A percentile compares a stretch with the other conserved stretches of the same genome.
Evolutionary conservation across 2,113 vertebrate genomes (phyloP).

Genomic region (Indicator indicator): DNA sequence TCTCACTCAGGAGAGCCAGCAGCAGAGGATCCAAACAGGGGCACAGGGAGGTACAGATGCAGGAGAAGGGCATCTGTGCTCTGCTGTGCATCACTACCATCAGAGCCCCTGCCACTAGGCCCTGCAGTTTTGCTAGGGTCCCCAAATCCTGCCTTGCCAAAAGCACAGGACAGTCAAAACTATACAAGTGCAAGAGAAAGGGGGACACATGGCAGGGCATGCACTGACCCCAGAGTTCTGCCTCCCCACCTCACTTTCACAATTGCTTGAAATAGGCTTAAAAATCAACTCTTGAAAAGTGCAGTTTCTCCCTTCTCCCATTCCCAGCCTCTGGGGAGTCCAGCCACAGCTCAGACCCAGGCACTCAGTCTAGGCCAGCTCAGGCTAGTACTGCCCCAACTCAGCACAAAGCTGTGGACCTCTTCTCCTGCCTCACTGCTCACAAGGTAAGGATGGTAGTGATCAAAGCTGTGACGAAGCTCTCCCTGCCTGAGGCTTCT

Average conservation of each 20-base stretch:
- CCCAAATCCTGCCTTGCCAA: not conserved
- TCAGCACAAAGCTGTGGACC: not conserved
- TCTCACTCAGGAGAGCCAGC: not conserved
- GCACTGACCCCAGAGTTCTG: not conserved
- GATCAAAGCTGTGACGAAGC: rapidly evolving
- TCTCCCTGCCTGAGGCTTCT: not conserved
- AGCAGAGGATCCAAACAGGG: not conserved
- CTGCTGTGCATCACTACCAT: not conserved
- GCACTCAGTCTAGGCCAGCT: not conserved
- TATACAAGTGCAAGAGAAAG: rapidly evolving
- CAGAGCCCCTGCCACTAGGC: rapidly evolving
- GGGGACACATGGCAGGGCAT: not conserved
- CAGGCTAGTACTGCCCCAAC: not conserved
- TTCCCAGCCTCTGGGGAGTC: not conserved
- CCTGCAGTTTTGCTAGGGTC: not conserved
- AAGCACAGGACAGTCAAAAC: not conserved
- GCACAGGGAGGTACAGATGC: not conserved
- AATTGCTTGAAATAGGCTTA: not conserved
- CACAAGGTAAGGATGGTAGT: rapidly evolving
- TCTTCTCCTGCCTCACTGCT: not conserved
- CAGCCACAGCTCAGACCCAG: not conserved
- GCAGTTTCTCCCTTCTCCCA: not conserved
- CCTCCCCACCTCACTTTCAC: not conserved
- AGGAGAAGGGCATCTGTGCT: not conserved
- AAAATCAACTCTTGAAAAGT: not conserved